Evolutionary conservation across 2,113 vertebrate species (phyloP), one percentile per base, ranked within the genome.

Genomic region (Podarcis cretensis): DNA sequence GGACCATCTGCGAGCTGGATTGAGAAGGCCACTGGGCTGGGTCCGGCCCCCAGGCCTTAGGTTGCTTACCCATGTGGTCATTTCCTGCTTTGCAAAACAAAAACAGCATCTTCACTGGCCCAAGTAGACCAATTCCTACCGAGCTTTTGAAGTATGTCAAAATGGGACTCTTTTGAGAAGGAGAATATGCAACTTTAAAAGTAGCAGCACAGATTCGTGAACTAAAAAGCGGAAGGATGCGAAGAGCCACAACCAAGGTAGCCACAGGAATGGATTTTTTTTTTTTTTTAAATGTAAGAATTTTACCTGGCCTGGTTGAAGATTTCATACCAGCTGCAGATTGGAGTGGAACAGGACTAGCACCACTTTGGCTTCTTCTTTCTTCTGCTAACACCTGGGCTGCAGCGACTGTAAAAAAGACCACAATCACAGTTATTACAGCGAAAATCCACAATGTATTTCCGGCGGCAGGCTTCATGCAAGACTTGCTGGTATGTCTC

Each of bases 371-470:
- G 94, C 94, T 98, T 90, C 98, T 97, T 92, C 98, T 97, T 96
- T 99, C 99, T 89, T 99, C 97, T 21, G 98, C 98, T 92, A 98
- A 96, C 27, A 98, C 98, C 87, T 98, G 98, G 79, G 98, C 98
- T 82, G 97, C 97, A 95, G 98, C 98, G 97, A 98, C 98, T 99
- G 93, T 71, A 80, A 89, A 92, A 94, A 79, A 71, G 21, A 83
- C 6, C 35, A 30, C 32, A 68, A 71, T 40, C 5, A 3, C 3
- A 20, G 66, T 74, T 68, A 77, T 74, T 37, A 77, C 32, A 87
- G 27, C n/a, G n/a, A 69, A 87, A 79, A 84, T 35, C 35, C 20
- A 30, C 6, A 32, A 40, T 65, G 2, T 18, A 40, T 76, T 73
- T 40, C 30, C 21, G 5, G 9, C 65, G 35, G 37, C n/a, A 27